Base-by-base conservation (phyloP, 2,888 invertebrate species). In the Noctua fimbriata region DNA sequence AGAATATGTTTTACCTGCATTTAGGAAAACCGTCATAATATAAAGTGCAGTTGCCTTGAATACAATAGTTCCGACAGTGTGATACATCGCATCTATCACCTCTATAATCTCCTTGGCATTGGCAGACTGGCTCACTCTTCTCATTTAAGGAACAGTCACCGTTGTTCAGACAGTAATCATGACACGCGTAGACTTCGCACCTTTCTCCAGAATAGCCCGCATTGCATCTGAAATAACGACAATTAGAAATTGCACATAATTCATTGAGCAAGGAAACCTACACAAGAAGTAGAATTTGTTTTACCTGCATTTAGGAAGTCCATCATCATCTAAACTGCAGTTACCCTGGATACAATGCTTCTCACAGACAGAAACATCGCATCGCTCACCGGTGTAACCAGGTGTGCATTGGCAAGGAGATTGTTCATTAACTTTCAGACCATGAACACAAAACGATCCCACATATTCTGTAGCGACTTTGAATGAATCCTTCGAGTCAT, bases 271-370 rank as follows among this genome's bases (percentile, higher is more conserved):
- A 60, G 21, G 6, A 14, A 41, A 41, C 14, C 21, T 14, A 58
- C 14, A 49, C 21, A 10, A 21, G 18, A 32, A 70, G 4, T 41
- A 41, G 3, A 44, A 44, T 44, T 44, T 18, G 2, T 55, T 58
- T 58, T 49, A 76, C 76, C 76, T 95, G 95, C 97, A 96, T 55
- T 84, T 90, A 2, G 96, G 94, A 93, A 2, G 77, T 18, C 95
- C 95, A 14, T 92, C 91, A 14, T 83, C 73, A 18, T 91, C 91
- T 7, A 94, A 77, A 55, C 93, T 93, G 88, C 98, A 98, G 55
- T 96, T 96, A 21, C 98, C 98, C 83, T 97, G 96, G 3, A 98
- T 91, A 92, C 98, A 98, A 92, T 97, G 98, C 91, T 98, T 98
- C 88, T 98, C 97, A 90, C 98, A 98, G 36, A 97, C 21, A 12